Evolutionary conservation across 2,797 vertebrate genomes (phyloP), one percentile per base, ranked within the genome.

Genomic region (Oreonectes daqikongensis): DNA sequence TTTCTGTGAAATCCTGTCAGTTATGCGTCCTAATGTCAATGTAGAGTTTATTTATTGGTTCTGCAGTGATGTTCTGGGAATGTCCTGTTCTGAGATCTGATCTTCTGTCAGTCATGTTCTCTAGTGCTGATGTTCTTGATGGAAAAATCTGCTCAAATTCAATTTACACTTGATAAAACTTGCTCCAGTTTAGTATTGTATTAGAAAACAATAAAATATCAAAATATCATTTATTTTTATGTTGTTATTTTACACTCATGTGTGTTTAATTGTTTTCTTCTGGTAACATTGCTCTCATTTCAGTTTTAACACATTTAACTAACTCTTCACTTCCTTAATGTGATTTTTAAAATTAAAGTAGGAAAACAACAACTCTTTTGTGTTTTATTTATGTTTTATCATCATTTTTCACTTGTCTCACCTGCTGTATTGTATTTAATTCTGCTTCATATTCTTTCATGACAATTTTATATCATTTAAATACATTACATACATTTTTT

Each of bases 1-100:
- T 40, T 63, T 52, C 40, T 40, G 28, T 65, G 26, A 64, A 74
- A 65, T 20, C 32, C 28, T 42, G 22, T 53, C 48, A 65, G n/a
- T 6, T 26, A 40, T 9, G 59, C n/a, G n/a, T 61, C 55, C n/a
- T 38, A 5, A 52, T 52, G 42, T 50, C 15, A 24, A 18, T 38
- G 10, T 14, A 18, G 53, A 57, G 44, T 63, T 72, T 22, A 22
- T 20, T 61, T 35, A 64, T 38, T 64, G 59, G 11, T 48, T 24
- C 4, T 72, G 17, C 55, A 46, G 8, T 48, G 42, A 61, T 50
- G 42, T 50, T 72, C 28, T 50, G 30, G 15, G 57, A 72, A 68
- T 67, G 24, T n/a, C 17, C 24, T 63, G 60, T 22, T 38, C n/a
- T 40, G 28, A 61, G 18, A 20, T 9, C 44, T 10, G 9, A 1